These are phyloP conservation scores for Lochmaea capreae DNA, from an alignment of 2,888 invertebrate species.

Conservation along the genomic window DNA sequence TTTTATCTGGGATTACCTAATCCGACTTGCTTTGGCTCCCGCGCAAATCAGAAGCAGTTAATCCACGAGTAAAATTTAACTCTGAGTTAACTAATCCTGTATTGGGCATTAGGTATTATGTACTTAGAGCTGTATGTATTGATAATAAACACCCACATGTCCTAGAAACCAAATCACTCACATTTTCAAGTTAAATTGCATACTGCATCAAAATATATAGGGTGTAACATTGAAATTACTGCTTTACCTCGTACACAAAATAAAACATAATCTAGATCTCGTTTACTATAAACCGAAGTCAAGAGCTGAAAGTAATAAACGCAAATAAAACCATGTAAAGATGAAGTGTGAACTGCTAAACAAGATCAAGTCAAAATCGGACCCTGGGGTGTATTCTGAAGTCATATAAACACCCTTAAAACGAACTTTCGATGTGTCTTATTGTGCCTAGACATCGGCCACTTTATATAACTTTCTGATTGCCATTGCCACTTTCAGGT, in stretches of 20 bases:
- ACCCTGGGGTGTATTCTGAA: conserved; percentile 58
- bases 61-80: too few species aligned
- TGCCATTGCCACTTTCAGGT: conserved; percentile 35
- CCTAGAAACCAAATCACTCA: too few species aligned
- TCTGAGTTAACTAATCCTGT: too few species aligned
- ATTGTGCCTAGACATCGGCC: conserved; percentile 41
- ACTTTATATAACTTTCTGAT: conserved; percentile 45
- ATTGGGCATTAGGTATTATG: too few species aligned
- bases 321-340: conserved; percentile 45
- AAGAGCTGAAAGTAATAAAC: conserved; percentile 38
- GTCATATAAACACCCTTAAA: conserved; percentile 59
- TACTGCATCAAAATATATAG: neutral
- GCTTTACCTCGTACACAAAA: neutral
- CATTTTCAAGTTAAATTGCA: too few species aligned
- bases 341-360: conserved; percentile 50
- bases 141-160: too few species aligned
- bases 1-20: too few species aligned
- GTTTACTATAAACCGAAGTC: conserved; percentile 5
- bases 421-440: conserved; percentile 55
- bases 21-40: too few species aligned
- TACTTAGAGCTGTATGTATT: too few species aligned
- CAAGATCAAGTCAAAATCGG: conserved; percentile 53
- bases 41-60: too few species aligned
- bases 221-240: neutral
- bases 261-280: neutral